Evolutionary conservation across 2,797 vertebrate species (phyloP), one percentile per base, ranked within the genome.

Genomic region (Oreonectes daqikongensis): DNA sequence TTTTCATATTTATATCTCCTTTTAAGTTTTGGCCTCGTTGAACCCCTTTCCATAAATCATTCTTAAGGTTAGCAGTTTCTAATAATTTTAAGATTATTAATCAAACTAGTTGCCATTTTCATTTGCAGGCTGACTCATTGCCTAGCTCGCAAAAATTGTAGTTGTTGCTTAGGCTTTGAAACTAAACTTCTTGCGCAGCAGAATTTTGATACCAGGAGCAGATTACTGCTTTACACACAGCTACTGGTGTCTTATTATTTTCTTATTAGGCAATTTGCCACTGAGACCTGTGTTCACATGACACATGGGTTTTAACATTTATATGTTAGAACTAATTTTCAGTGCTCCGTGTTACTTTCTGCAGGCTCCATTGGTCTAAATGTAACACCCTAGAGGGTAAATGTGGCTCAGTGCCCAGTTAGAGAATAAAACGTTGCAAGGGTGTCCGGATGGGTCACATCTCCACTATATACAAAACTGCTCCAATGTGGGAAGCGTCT

Each of bases 401-500:
- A 46, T 53, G 50, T 69, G 70, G 64, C 72, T 1, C 12, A 10
- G 20, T 40, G 55, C 69, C 44, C 48, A 42, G 46, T 63, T 64
- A 35, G 53, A 61, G 57, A 71, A 79, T 66, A 69, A 38, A 57
- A 30, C 28, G 52, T 26, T 53, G 40, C 50, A 78, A 71, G 63
- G 68, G 48, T 67, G 55, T 75, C 60, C 14, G 53, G 71, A 57
- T 55, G 68, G 67, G 67, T 77, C 70, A 80, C 55, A 64, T 68
- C 44, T 66, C 68, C 46, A 76, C 59, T 72, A 75, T 67, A 67
- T 67, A 57, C 72, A 35, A 61, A 70, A 72, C 30, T 69, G 67
- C 64, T 71, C 72, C 48, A 67, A 80, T 76, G 79, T 81, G 79
- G 82, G 82, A 83, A 83, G 75, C 46, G 17, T 66, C 71, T 78